Evolutionary conservation across 1,140 invertebrate species (phyloP).

Genomic region (Harpegnathos saltator): DNA sequence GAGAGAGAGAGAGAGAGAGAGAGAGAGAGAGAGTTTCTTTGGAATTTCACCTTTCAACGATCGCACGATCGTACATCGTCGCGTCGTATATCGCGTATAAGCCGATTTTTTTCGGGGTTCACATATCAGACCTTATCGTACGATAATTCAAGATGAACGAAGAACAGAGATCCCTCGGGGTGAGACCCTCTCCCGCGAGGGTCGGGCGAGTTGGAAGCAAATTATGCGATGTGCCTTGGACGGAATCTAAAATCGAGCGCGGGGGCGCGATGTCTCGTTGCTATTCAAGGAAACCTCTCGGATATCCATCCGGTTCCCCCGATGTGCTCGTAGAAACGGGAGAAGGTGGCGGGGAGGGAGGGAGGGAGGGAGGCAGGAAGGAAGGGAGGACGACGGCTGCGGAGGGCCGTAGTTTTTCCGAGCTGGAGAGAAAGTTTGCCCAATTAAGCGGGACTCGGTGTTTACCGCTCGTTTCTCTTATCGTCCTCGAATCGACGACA

Average conservation of each 20-base stretch:
- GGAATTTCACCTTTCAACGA: neutral
- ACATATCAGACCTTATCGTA: conserved; percentile 53
- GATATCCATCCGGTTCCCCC: conserved; percentile 55
- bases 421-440: conserved; percentile 60
- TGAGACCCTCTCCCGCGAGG: conserved; percentile 53
- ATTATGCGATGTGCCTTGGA: conserved; percentile 68
- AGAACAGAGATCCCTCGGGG: conserved; percentile 57
- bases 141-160: conserved; percentile 60
- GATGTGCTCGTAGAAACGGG: conserved; percentile 20
- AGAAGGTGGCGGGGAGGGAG: neutral
- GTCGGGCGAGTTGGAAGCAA: conserved; percentile 25
- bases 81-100: conserved; percentile 29
- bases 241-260: conserved; percentile 74
- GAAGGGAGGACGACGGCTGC: neutral
- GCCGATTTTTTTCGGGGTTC: conserved; percentile 19
- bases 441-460: conserved; percentile 67
- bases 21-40: neutral
- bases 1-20: too few species aligned
- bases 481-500: conserved; percentile 59
- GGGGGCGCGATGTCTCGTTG: conserved; percentile 63
- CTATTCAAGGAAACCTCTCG: conserved; percentile 70
- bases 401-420: conserved; percentile 44
- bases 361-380: neutral
- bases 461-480: conserved; percentile 54
- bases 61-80: conserved; percentile 16